Evolutionary conservation across 2,888 invertebrate genomes (phyloP).

Genomic region (Rhagophthalmus giganteus): DNA sequence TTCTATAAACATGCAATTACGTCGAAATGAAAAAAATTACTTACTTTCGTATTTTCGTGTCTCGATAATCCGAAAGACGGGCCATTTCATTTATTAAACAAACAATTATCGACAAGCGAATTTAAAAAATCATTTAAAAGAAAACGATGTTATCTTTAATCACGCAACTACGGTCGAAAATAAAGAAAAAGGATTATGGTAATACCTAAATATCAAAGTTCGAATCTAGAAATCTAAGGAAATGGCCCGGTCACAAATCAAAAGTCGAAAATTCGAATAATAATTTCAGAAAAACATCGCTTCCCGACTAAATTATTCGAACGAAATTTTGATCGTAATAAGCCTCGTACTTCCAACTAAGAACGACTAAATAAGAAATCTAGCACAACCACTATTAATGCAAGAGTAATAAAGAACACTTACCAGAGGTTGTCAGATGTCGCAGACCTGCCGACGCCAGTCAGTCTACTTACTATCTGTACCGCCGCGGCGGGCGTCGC

Average conservation of each 20-base stretch:
- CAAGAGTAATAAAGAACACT: conserved; percentile 37
- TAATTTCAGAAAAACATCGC: neutral
- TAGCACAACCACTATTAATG: conserved; percentile 25
- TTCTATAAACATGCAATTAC: conserved; percentile 19
- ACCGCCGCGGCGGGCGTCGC: conserved; percentile 65
- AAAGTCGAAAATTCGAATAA: neutral
- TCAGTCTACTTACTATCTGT: conserved; percentile 59
- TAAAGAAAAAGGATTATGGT: neutral
- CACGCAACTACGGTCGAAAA: neutral
- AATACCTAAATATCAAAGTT: neutral
- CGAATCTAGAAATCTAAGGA: neutral
- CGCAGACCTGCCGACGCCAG: conserved; percentile 56
- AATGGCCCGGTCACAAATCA: neutral
- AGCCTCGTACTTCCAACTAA: neutral
- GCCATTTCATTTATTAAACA: too few species aligned
- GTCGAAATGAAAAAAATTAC: conserved; percentile 4
- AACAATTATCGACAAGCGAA: too few species aligned
- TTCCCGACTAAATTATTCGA: too few species aligned
- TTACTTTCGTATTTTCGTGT: too few species aligned
- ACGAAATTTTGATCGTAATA: neutral
- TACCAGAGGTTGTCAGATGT: conserved; percentile 43
- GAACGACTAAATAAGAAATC: conserved; percentile 26
- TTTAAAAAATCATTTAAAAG: neutral
- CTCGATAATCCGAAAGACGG: too few species aligned
- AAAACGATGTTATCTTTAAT: neutral